These are phyloP conservation scores for Saturnia japonica DNA, from an alignment of 2,888 invertebrate genomes.

Conservation along the genomic window DNA sequence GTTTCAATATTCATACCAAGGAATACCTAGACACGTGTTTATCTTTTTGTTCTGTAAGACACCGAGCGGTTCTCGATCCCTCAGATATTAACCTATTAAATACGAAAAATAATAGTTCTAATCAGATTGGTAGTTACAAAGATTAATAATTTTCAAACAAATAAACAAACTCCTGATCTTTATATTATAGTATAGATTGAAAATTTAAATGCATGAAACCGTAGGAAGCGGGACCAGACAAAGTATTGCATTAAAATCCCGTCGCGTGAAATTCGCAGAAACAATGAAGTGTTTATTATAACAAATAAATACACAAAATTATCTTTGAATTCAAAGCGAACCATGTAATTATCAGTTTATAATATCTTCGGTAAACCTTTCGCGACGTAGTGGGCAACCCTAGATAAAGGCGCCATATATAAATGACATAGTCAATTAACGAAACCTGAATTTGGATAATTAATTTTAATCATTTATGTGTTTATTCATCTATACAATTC, in stretches of 20 bases:
- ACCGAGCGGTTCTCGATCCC: no score
- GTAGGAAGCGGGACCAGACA: neutral
- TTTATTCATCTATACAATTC: neutral
- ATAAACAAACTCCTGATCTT: no score
- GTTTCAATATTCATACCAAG: no score
- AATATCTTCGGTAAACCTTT: neutral
- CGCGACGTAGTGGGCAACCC: neutral
- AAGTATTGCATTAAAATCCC: neutral
- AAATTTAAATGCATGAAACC: neutral
- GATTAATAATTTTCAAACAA: no score
- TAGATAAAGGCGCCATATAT: neutral
- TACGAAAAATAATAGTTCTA: no score
- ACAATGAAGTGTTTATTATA: neutral
- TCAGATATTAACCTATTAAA: no score
- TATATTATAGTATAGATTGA: neutral
- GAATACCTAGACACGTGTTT: no score
- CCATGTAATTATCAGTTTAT: neutral
- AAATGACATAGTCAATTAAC: constrained; percentile 2
- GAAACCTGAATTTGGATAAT: neutral
- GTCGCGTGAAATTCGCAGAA: neutral
- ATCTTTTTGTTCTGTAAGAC: no score
- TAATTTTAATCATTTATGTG: neutral
- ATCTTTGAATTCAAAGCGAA: neutral
- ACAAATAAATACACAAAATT: neutral
- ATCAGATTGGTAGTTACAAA: no score